Evolutionary conservation across 1,140 invertebrate genomes (phyloP).

Genomic region (Cepaea nemoralis): DNA sequence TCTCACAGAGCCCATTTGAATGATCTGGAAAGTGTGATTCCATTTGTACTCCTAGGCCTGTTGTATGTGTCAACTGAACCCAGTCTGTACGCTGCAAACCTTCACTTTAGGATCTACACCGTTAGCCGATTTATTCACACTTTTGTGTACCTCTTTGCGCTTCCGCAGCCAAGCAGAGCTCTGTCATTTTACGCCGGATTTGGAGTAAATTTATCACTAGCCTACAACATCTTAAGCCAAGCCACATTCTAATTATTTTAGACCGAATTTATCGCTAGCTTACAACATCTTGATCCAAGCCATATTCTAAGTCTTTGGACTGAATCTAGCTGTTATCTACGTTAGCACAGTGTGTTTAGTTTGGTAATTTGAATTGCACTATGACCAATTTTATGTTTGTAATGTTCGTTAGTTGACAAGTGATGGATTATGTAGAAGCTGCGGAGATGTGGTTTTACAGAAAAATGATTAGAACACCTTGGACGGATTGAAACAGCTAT

Average conservation of each 20-base stretch:
- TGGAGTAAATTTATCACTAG: slow-evolving; percentile 75
- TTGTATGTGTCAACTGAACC: slow-evolving; percentile 78
- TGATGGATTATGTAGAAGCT: too few species aligned
- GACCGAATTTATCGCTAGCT: slow-evolving; percentile 75
- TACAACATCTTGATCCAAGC: slow-evolving; percentile 23
- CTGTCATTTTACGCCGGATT: slow-evolving; percentile 74
- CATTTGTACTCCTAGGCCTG: slow-evolving; percentile 77
- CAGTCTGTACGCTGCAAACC: slow-evolving; percentile 72
- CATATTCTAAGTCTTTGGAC: slow-evolving; percentile 35
- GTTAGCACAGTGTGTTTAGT: too few species aligned
- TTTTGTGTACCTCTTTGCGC: slow-evolving; percentile 74
- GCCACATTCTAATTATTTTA: slow-evolving; percentile 30
- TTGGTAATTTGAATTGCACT: too few species aligned
- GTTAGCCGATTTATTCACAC: slow-evolving; percentile 77
- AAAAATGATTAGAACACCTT: too few species aligned
- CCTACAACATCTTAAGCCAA: slow-evolving; percentile 30
- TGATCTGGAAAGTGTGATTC: slow-evolving; percentile 80
- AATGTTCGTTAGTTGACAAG: too few species aligned
- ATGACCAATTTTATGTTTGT: too few species aligned
- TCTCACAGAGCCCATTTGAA: slow-evolving; percentile 78
- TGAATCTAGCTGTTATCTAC: slow-evolving; percentile 75
- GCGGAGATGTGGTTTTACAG: too few species aligned
- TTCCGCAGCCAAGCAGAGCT: slow-evolving; percentile 76
- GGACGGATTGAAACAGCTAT: too few species aligned
- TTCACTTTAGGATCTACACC: slow-evolving; percentile 77